Conservation (phyloP, 2,113 vertebrate genomes). For the Arizona elegans region DNA sequence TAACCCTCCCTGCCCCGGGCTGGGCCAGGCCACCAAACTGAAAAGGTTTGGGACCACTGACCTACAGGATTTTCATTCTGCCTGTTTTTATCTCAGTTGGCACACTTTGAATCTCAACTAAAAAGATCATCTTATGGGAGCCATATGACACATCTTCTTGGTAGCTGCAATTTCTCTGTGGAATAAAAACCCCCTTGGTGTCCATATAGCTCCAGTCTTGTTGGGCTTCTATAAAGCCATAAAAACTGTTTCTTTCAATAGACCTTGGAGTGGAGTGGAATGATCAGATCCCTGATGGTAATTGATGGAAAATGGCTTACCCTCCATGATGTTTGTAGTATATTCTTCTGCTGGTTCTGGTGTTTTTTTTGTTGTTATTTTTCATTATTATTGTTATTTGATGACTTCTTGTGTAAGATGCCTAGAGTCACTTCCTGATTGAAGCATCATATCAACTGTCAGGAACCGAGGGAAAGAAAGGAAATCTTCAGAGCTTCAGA, state of each 20-base stretch:
- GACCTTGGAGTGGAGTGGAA: background rate
- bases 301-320: background rate
- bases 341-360: background rate
- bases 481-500: background rate
- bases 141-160: background rate
- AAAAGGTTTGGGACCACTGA: no score
- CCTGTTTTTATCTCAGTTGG: no score
- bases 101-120: background rate
- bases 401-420: background rate
- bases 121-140: background rate
- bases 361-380: background rate
- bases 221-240: background rate
- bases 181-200: background rate
- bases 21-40: no score
- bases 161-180: background rate
- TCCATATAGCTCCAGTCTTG: background rate
- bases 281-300: background rate
- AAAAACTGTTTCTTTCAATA: background rate
- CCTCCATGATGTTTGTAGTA: background rate
- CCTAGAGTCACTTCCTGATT: background rate
- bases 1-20: no score
- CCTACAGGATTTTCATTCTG: no score
- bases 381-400: background rate
- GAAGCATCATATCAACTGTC: background rate
- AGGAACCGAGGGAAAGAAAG: background rate